A percentile compares a stretch with the other conserved stretches of the same genome.
Conservation (phyloP, 2,113 vertebrate species). For the Scartelaos histophorus region DNA sequence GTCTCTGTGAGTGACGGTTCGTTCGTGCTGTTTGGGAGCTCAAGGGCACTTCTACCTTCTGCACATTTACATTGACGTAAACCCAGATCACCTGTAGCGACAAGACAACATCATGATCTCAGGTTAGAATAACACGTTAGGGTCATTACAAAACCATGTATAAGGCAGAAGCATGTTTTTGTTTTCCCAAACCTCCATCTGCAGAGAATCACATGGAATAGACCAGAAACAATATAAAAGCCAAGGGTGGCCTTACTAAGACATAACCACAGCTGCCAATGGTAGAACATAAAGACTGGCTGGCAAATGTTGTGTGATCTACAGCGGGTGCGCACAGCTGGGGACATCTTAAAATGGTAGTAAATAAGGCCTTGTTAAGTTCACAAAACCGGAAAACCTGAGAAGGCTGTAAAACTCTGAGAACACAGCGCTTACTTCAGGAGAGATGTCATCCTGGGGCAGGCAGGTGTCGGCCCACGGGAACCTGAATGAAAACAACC, state of each 20-base stretch:
- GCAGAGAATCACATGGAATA: slow-evolving; percentile 25
- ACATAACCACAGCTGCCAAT: slow-evolving; percentile 31
- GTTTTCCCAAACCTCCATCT: slow-evolving; percentile 25
- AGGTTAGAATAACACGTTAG: not conserved
- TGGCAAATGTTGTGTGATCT: slow-evolving; percentile 32
- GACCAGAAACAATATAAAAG: slow-evolving; percentile 26
- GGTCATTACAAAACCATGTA: not conserved
- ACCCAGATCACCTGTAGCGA: not conserved
- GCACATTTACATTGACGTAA: not conserved
- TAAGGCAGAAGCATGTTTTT: not conserved
- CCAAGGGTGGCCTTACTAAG: slow-evolving; percentile 21
- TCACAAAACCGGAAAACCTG: slow-evolving; percentile 60
- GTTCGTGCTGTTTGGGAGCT: not conserved
- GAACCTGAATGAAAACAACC: not conserved
- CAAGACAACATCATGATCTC: not conserved
- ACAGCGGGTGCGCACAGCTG: slow-evolving; percentile 33
- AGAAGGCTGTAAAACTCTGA: slow-evolving; percentile 59
- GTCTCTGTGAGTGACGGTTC: not conserved
- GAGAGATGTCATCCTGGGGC: not conserved
- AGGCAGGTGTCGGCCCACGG: not conserved
- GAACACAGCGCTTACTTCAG: slow-evolving; percentile 53
- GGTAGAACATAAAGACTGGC: slow-evolving; percentile 31
- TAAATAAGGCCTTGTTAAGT: slow-evolving; percentile 58
- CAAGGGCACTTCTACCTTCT: not conserved
- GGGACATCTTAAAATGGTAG: slow-evolving; percentile 52